Evolutionary conservation across 2,113 vertebrate species (phyloP), one percentile per base, ranked within the genome.

Genomic region (Vanacampus margaritifer): DNA sequence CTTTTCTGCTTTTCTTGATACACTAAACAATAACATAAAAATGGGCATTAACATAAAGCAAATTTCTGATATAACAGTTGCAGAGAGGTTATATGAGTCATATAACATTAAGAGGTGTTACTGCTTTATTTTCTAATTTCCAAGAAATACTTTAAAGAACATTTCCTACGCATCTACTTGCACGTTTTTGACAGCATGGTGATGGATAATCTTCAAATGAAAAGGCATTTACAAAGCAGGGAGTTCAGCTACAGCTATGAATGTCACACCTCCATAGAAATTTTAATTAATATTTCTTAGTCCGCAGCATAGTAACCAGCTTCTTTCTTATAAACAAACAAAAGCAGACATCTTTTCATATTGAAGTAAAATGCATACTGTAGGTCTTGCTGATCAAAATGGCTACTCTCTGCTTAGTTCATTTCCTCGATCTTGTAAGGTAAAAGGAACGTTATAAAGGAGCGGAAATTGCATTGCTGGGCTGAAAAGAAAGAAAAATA

Each of bases 231-330:
- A 72, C 74, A 75, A 71, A 87, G 81, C 78, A 32, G 2, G 71
- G 78, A 72, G 83, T 86, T 87, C 60, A 80, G 75, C 14, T 32
- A 9, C 26, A 51, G 21, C 68, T 72, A 60, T 60, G 79, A 76
- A 77, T 75, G 56, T 82, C 69, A 48, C 45, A 13, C 50, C 61
- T 73, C 74, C 57, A 72, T 59, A 56, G 68, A 68, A 48, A 76
- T 76, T 74, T 73, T 76, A 87, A 84, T 89, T 86, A 87, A 73
- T 67, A 68, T 64, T 78, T 68, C 77, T 87, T 75, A 79, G 75
- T 87, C 86, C 86, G 78, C 73, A 76, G 69, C 51, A 63, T 12
- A 69, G 68, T 64, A 68, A 68, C 72, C 73, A 69, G 73, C 69
- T 78, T 73, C 45, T 78, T 78, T 68, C 64, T 69, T 67, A 77